Percentiles rank a stretch among this genome's conserved stretches.
phyloP scores from a whole-genome alignment of 2,888 invertebrate genomes.

The Pollenia labialis region DNA sequence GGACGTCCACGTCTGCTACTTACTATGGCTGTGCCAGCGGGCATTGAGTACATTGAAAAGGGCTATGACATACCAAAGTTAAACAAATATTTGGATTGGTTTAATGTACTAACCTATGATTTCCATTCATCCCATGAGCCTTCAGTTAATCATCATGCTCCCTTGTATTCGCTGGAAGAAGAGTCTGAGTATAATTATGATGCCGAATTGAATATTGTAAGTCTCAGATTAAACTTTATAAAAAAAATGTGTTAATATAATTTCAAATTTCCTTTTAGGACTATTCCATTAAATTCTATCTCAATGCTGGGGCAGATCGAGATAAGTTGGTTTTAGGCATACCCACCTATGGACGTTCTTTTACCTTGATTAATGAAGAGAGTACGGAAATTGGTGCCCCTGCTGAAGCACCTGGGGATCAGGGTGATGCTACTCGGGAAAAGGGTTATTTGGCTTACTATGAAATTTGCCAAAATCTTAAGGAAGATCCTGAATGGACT shows the following conservation, averaged over 20 bases:
- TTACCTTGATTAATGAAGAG: slow-evolving; percentile 93
- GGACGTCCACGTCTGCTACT: slow-evolving; percentile 91
- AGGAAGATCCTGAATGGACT: slow-evolving; percentile 90
- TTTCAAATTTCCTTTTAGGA: slow-evolving; percentile 85
- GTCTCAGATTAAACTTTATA: slow-evolving; percentile 80
- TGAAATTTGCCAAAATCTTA: slow-evolving; percentile 95
- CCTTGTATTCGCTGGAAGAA: slow-evolving; percentile 91
- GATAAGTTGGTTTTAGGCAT: slow-evolving; percentile 93
- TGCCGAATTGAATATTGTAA: slow-evolving; percentile 94
- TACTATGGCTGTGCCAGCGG: slow-evolving; percentile 97
- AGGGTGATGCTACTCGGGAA: slow-evolving; percentile 95
- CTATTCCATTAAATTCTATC: slow-evolving; percentile 92
- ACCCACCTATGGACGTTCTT: slow-evolving; percentile 95
- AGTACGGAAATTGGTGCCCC: slow-evolving; percentile 94
- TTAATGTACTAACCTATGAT: slow-evolving; percentile 95
- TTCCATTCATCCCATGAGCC: slow-evolving; percentile 97
- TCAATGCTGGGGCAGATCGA: slow-evolving; percentile 91
- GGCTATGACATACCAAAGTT: slow-evolving; percentile 95
- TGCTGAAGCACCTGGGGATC: slow-evolving; percentile 95
- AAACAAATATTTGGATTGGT: slow-evolving; percentile 95
- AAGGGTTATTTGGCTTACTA: slow-evolving; percentile 97
- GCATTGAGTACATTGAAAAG: slow-evolving; percentile 95
- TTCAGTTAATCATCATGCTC: slow-evolving; percentile 95
- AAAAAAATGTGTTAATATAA: neutral
- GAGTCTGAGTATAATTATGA: slow-evolving; percentile 94